These are phyloP conservation scores for Bhutanitis thaidina DNA, from an alignment of 2,888 invertebrate genomes.

Conservation along the genomic window DNA sequence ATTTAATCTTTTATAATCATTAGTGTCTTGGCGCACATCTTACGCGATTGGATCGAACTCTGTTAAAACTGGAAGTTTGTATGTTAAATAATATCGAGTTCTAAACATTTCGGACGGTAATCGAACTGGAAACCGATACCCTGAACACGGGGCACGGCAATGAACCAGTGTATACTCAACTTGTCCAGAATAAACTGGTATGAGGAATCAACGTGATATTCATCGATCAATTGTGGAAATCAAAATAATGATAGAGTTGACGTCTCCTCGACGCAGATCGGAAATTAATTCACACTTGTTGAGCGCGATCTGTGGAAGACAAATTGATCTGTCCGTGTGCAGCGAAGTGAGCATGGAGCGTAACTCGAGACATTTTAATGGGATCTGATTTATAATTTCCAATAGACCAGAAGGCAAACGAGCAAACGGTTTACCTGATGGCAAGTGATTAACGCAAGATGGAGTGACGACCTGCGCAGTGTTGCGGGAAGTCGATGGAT, in stretches of 20 bases:
- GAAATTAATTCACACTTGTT: slow-evolving; percentile 12
- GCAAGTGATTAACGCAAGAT: no score
- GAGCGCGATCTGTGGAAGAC: neutral
- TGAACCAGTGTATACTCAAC: neutral
- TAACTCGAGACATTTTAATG: no score
- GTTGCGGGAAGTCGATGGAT: no score
- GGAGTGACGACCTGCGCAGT: no score
- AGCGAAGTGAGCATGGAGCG: neutral
- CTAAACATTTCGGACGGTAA: neutral
- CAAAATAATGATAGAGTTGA: neutral
- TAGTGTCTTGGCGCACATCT: no score
- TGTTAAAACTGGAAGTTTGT: no score
- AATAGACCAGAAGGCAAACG: no score
- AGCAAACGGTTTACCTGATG: no score
- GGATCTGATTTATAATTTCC: no score
- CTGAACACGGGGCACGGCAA: neutral
- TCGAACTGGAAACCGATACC: neutral
- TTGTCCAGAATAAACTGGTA: slow-evolving; percentile 10
- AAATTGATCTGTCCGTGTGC: neutral
- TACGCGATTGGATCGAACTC: no score
- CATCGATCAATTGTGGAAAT: slow-evolving; percentile 11
- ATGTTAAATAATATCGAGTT: neutral
- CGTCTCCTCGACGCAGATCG: neutral
- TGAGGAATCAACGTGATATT: neutral
- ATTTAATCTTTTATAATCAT: no score